Base-by-base conservation (phyloP, 2,113 vertebrate species). In the Poicephalus gulielmi region DNA sequence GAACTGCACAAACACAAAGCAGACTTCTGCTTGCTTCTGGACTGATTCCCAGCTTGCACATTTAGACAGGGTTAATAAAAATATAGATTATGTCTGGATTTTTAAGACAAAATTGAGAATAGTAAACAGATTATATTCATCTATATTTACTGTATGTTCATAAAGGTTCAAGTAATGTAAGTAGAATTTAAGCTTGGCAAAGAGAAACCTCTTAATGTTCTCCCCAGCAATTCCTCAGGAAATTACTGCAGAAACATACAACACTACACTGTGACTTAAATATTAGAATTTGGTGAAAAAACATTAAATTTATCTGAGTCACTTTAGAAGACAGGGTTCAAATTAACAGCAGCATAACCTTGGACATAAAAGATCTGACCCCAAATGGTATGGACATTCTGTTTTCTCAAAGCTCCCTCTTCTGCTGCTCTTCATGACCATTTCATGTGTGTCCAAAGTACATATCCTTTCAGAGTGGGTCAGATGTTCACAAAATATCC, bases 121-220 rank as follows among this genome's bases (percentile, higher is more conserved):
- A 96, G 94, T 97, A 97, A 97, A 97, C 97, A 97, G 96, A 97
- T 97, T 90, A 97, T 95, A 96, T 94, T 97, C 86, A 94, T 97
- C 94, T 91, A 6, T 86, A 96, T 95, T 94, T 96, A 96, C 86
- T 90, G 70, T 93, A 91, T 63, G 69, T 91, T 97, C 95, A 94
- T 95, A 97, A 97, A 96, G 76, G 66, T 94, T 96, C 85, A 89
- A 94, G 90, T 82, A 96, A 94, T 60, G 94, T 67, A 89, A 81
- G 92, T 75, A 94, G 88, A 94, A 93, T 93, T 93, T 90, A 86
- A 88, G 89, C 47, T 84, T 94, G 94, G 92, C 94, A 94, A 79
- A 91, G 28, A 66, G 63, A 67, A 87, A 69, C 52, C 37, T 91
- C 70, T 44, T 95, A 89, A 95, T 3, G 0, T 93, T 87, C 93